phyloP scores from a whole-genome alignment of 2,797 vertebrate genomes.

The Erethizon dorsatum region DNA sequence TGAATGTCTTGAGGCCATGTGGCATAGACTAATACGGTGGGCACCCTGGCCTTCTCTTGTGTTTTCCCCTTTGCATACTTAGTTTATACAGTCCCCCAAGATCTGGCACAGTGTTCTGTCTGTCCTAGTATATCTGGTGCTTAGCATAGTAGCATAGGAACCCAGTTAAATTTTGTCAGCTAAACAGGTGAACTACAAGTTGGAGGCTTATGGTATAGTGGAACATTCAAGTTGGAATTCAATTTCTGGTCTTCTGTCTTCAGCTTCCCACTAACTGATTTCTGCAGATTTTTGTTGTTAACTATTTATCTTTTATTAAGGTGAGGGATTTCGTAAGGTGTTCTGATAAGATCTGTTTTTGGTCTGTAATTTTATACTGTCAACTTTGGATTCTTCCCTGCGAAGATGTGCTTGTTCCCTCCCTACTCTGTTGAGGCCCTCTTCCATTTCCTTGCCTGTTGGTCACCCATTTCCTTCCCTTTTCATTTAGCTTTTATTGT shows the following conservation, averaged over 20 bases:
- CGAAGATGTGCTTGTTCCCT: no score
- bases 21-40: no score
- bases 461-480: rapidly evolving
- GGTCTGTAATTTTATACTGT: neutral
- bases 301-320: neutral
- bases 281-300: neutral
- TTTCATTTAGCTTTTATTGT: neutral
- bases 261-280: neutral
- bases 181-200: neutral
- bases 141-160: neutral
- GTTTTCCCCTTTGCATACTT: neutral
- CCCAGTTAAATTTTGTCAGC: neutral
- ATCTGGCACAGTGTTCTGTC: rapidly evolving
- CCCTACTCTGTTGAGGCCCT: rapidly evolving
- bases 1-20: neutral
- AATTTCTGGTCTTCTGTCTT: neutral
- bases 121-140: neutral
- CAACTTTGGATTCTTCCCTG: neutral
- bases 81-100: neutral
- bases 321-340: neutral
- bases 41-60: neutral
- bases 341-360: neutral
- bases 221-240: neutral
- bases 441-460: neutral
- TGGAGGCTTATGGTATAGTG: neutral